These are phyloP conservation scores for Macaca nemestrina DNA, from an alignment of 2,113 vertebrate genomes.

Conservation along the genomic window DNA sequence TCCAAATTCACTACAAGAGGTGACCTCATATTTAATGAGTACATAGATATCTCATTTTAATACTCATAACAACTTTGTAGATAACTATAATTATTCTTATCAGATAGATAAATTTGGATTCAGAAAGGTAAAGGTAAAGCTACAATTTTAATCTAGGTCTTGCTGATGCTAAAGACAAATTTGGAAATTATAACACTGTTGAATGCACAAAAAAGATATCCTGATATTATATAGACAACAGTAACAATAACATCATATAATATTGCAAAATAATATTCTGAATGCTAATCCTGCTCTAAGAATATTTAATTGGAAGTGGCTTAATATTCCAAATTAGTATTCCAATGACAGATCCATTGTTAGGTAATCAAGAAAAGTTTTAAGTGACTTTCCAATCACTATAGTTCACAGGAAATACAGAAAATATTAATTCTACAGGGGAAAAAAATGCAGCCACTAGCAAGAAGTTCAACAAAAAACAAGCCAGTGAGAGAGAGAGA, in stretches of 20 bases:
- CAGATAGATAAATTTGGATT: not conserved
- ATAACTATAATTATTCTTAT: not conserved
- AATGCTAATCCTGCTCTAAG: not conserved
- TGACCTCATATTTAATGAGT: not conserved
- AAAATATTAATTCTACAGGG: not conserved
- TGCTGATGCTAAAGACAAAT: not conserved
- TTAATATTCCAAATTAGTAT: not conserved
- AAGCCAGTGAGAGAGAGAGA: not conserved
- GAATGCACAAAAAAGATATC: not conserved
- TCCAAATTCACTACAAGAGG: not conserved
- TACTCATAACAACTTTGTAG: not conserved
- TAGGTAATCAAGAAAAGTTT: not conserved
- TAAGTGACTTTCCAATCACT: not conserved
- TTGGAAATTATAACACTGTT: not conserved
- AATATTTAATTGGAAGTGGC: not conserved
- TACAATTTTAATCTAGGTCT: not conserved
- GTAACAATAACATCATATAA: not conserved
- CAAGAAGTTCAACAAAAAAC: not conserved
- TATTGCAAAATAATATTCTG: not conserved
- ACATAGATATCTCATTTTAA: not conserved
- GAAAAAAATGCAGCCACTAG: not conserved
- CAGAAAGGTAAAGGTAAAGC: not conserved
- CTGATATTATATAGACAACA: not conserved
- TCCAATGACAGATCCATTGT: not conserved
- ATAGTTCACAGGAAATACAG: not conserved